Conservation (phyloP, 2,888 invertebrate genomes). For the Galeruca laticollis region DNA sequence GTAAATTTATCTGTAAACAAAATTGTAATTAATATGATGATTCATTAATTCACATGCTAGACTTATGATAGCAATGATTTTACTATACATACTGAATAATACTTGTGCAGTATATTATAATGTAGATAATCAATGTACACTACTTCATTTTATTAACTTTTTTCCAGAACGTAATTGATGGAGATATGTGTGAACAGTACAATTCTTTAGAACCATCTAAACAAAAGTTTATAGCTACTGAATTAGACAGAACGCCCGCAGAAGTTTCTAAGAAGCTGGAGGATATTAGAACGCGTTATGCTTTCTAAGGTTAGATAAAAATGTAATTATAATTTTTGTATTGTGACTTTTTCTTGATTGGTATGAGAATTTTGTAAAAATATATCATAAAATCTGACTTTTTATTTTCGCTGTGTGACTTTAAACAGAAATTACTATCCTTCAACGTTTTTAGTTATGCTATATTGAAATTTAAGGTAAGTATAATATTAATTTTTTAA, state of each 20-base stretch:
- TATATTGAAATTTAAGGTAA: no score
- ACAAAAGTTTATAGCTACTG: slow-evolving; percentile 94
- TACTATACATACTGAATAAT: slow-evolving; percentile 26
- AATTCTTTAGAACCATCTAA: slow-evolving; percentile 94
- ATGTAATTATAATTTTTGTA: slow-evolving; percentile 31
- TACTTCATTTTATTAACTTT: slow-evolving; percentile 38
- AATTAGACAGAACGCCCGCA: slow-evolving; percentile 94
- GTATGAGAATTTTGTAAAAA: neutral
- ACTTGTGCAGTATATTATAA: slow-evolving; percentile 5
- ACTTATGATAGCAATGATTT: slow-evolving; percentile 60
- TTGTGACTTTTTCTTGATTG: slow-evolving; percentile 26
- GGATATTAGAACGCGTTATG: slow-evolving; percentile 98
- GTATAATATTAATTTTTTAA: no score
- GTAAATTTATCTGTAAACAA: no score
- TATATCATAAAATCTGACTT: no score
- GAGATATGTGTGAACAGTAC: slow-evolving; percentile 99
- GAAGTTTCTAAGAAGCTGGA: slow-evolving; percentile 99
- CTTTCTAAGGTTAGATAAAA: slow-evolving; percentile 85
- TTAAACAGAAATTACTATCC: no score
- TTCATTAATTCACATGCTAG: slow-evolving; percentile 61
- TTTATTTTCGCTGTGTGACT: no score
- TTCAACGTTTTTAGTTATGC: no score
- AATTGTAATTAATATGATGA: slow-evolving; percentile 38
- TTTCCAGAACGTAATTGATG: slow-evolving; percentile 95
- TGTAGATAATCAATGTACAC: neutral